These are phyloP conservation scores for Nyctibius grandis DNA, from an alignment of 2,797 vertebrate species.

Conservation along the genomic window DNA sequence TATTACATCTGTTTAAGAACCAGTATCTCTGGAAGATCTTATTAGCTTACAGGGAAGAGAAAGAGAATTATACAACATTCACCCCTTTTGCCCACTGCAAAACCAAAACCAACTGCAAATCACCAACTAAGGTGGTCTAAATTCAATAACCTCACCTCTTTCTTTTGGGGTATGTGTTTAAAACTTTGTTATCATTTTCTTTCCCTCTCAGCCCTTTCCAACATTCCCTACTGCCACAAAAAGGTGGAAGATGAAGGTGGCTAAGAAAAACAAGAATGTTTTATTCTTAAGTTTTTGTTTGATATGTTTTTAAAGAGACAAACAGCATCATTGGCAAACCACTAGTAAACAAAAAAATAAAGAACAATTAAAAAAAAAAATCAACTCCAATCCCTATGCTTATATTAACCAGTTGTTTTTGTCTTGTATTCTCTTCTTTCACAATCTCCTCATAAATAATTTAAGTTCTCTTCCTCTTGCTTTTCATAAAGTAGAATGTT, in stretches of 20 bases:
- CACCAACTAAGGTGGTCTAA: not conserved
- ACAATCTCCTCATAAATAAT: not conserved
- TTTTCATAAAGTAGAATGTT: not conserved
- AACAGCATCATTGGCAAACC: not conserved
- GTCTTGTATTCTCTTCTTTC: not conserved
- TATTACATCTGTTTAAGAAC: not conserved
- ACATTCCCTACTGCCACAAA: not conserved
- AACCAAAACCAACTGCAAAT: not conserved
- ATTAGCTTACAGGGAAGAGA: not conserved
- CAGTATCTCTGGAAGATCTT: not conserved
- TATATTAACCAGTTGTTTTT: conserved; percentile 8
- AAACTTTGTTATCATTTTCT: not conserved
- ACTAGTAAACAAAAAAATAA: not conserved
- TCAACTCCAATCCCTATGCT: not conserved
- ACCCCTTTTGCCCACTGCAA: not conserved
- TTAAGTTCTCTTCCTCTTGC: not conserved
- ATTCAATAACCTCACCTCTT: not conserved
- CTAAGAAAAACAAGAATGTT: not conserved
- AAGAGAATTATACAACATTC: not conserved
- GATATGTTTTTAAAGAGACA: not conserved
- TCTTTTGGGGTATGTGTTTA: not conserved
- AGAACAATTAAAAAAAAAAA: not conserved
- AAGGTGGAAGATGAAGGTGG: not conserved
- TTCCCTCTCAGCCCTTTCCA: not conserved
- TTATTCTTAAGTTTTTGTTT: not conserved